Evolutionary conservation across 2,888 invertebrate species (phyloP).

Genomic region (Conistra vaccinii): DNA sequence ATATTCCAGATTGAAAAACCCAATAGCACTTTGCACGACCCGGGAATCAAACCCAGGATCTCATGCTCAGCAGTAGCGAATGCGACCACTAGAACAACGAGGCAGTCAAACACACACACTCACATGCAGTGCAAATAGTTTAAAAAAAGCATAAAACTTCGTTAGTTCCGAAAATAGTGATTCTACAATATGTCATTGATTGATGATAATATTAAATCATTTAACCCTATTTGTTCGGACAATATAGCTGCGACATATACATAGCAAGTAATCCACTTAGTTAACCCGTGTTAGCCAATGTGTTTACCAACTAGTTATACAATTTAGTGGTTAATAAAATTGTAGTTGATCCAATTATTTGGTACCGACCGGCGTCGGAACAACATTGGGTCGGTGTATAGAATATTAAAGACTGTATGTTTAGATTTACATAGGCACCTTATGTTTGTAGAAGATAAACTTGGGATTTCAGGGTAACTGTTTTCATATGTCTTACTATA

Average conservation of each 20-base stretch:
- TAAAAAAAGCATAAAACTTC: not conserved
- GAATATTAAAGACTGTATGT: conserved; percentile 59
- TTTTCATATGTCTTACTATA: conserved; percentile 2
- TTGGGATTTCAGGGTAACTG: conserved; percentile 28
- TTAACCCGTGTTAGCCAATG: conserved; percentile 57
- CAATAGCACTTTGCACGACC: too few relatives aligned
- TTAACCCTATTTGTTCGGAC: conserved; percentile 1
- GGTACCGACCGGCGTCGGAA: conserved; percentile 53
- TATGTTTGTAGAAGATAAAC: conserved; percentile 45
- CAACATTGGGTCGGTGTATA: conserved; percentile 45
- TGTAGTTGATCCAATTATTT: conserved; percentile 62
- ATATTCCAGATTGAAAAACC: too few relatives aligned
- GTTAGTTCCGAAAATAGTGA: too few relatives aligned
- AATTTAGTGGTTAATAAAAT: conserved; percentile 66
- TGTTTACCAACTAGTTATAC: conserved; percentile 66
- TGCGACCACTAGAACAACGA: too few relatives aligned
- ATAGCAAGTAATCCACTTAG: conserved; percentile 52
- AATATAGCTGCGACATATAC: conserved; percentile 29
- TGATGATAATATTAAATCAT: conserved; percentile 16
- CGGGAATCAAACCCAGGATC: too few relatives aligned
- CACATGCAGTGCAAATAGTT: not conserved
- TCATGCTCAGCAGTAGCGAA: too few relatives aligned
- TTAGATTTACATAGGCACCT: conserved; percentile 45
- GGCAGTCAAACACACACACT: too few relatives aligned
- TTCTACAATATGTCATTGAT: not conserved